A percentile compares a stretch with the other conserved stretches of the same genome.
phyloP scores from a whole-genome alignment of 2,888 invertebrate species.

The Graphium colonna region DNA sequence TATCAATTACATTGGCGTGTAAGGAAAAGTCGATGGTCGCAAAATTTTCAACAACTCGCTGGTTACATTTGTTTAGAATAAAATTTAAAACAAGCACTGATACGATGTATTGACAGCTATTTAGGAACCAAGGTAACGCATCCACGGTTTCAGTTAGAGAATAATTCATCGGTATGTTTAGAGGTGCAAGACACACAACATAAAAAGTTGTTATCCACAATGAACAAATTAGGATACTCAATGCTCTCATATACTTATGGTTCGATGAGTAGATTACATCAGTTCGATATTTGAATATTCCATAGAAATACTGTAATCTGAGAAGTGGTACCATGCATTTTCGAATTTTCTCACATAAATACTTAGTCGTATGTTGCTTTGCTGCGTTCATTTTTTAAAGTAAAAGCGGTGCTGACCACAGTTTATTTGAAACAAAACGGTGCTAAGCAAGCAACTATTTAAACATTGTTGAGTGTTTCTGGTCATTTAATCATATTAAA shows the following conservation, averaged over 20 bases:
- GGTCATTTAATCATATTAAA: too few relatives aligned
- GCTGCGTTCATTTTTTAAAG: too few relatives aligned
- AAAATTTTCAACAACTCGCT: background rate
- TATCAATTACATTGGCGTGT: background rate
- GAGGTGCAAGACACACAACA: background rate
- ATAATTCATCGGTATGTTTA: background rate
- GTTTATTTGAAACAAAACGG: too few relatives aligned
- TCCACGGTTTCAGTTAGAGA: background rate
- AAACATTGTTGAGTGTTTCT: too few relatives aligned
- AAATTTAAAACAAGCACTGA: background rate
- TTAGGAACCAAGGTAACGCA: background rate
- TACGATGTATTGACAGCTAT: background rate
- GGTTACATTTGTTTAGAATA: background rate
- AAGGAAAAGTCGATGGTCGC: background rate
- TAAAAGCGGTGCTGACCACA: too few relatives aligned
- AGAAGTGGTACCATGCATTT: constrained; percentile 34
- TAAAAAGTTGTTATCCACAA: background rate
- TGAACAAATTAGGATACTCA: background rate
- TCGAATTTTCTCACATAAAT: background rate
- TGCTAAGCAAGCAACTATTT: too few relatives aligned
- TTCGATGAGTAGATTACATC: background rate
- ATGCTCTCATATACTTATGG: background rate
- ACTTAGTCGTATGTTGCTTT: background rate
- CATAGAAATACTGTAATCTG: constrained; percentile 39
- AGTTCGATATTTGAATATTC: constrained; percentile 43